Conservation (phyloP, 2,888 invertebrate species). For the Caenorhabditis virilis region DNA sequence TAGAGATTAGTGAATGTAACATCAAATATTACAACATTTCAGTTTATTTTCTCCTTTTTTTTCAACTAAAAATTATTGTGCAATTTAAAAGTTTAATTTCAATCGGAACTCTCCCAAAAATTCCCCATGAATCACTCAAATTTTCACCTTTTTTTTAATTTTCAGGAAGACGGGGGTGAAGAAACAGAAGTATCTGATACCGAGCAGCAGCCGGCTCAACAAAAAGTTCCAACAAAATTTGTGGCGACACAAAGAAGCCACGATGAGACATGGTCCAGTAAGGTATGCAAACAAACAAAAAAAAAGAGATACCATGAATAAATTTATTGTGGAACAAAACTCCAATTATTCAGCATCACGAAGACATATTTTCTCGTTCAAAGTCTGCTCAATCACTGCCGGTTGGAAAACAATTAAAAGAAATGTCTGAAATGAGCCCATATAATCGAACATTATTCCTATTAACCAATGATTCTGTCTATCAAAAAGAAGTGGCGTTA, state of each 20-base stretch:
- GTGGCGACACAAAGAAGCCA: slow-evolving; percentile 35
- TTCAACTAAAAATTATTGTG: background rate
- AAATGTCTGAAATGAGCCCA: slow-evolving; percentile 27
- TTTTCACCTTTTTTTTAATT: background rate
- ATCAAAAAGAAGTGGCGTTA: slow-evolving; percentile 75
- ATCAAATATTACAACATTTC: background rate
- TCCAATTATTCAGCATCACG: slow-evolving; percentile 2
- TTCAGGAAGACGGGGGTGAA: slow-evolving; percentile 35
- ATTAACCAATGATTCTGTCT: slow-evolving; percentile 65
- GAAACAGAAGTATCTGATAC: slow-evolving; percentile 27
- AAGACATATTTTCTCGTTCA: slow-evolving; percentile 41
- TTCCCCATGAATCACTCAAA: background rate
- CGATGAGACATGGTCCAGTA: slow-evolving; percentile 28
- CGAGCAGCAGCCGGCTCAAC: too few species aligned
- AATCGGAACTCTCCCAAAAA: background rate
- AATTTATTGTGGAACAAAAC: background rate
- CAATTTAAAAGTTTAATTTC: background rate
- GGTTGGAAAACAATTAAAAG: slow-evolving; percentile 34
- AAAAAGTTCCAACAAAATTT: slow-evolving; percentile 16
- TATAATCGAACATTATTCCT: slow-evolving; percentile 52
- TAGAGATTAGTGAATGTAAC: background rate
- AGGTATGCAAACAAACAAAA: slow-evolving; percentile 26
- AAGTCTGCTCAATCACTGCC: slow-evolving; percentile 58
- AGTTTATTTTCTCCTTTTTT: background rate
- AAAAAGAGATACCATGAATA: background rate